phyloP scores from a whole-genome alignment of 2,113 vertebrate genomes.

The Etheostoma cragini region DNA sequence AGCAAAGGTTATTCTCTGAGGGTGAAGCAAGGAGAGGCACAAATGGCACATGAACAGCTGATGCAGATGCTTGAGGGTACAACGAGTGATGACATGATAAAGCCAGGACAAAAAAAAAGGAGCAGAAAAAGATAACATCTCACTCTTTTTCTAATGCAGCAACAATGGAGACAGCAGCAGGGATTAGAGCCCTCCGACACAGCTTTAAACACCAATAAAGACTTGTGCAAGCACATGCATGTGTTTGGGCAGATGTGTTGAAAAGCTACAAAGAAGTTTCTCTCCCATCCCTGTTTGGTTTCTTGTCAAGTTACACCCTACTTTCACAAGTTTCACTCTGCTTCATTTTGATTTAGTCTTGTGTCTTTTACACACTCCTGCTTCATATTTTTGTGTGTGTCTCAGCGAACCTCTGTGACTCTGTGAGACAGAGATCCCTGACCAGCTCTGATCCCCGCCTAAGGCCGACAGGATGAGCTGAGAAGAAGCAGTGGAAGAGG shows the following conservation, averaged over 20 bases:
- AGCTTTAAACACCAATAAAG: slow-evolving; percentile 38
- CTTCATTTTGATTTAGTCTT: slow-evolving; percentile 37
- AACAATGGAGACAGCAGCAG: slow-evolving; percentile 21
- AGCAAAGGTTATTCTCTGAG: slow-evolving; percentile 1
- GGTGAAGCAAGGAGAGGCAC: slow-evolving; percentile 9
- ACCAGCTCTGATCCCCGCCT: slow-evolving; percentile 60
- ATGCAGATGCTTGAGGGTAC: slow-evolving; percentile 14
- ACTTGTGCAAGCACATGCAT: slow-evolving; percentile 13
- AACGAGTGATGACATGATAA: slow-evolving; percentile 18
- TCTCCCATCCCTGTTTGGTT: slow-evolving; percentile 10
- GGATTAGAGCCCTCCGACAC: slow-evolving; percentile 41
- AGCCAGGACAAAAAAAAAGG: slow-evolving; percentile 6
- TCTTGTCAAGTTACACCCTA: slow-evolving; percentile 31
- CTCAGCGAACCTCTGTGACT: slow-evolving; percentile 37
- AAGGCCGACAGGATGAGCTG: slow-evolving; percentile 40
- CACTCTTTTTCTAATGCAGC: not conserved
- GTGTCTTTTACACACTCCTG: slow-evolving; percentile 37
- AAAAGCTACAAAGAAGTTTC: not conserved
- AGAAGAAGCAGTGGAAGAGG: slow-evolving; percentile 34
- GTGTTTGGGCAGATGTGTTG: slow-evolving; percentile 35
- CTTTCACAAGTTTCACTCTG: slow-evolving; percentile 46
- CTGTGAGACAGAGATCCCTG: slow-evolving; percentile 44
- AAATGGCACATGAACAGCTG: slow-evolving; percentile 30
- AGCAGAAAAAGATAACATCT: slow-evolving; percentile 28
- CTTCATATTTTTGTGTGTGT: slow-evolving; percentile 31